Evolutionary conservation across 2,797 vertebrate species (phyloP).

Genomic region (Tauraco hartlaubi): DNA sequence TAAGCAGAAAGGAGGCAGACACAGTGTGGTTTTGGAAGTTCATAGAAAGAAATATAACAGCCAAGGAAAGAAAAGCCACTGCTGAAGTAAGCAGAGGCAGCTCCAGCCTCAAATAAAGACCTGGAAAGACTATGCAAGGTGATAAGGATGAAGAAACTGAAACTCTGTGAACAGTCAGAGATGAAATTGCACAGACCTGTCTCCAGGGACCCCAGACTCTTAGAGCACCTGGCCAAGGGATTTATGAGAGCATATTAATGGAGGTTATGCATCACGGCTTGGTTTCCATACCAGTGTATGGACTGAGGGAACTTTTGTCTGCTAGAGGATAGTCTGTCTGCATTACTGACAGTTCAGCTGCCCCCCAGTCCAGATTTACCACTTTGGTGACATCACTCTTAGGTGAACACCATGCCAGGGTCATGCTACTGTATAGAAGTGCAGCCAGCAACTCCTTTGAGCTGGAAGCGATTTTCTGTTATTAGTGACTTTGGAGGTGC

Average conservation of each 20-base stretch:
- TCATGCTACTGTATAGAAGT: not conserved
- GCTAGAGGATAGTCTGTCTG: not conserved
- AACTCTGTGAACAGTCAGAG: not conserved
- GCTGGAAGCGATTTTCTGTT: not conserved
- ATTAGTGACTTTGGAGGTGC: not conserved
- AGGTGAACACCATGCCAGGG: fast-evolving
- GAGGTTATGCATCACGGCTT: not conserved
- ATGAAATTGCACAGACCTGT: fast-evolving
- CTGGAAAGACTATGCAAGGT: not conserved
- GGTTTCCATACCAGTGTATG: not conserved
- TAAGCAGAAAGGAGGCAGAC: not conserved
- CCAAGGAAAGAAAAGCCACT: not conserved
- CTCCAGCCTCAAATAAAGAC: not conserved
- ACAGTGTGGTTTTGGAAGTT: fast-evolving
- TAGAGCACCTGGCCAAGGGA: not conserved
- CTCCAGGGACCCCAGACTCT: not conserved
- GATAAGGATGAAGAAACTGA: not conserved
- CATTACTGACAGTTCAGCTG: not conserved
- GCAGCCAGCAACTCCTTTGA: not conserved
- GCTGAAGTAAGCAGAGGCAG: not conserved
- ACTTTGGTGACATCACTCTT: not conserved
- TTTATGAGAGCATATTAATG: not conserved
- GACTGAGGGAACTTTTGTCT: not conserved
- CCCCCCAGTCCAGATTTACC: not conserved
- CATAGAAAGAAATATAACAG: not conserved